Base-by-base conservation (phyloP, 2,113 vertebrate species). In the Burhinus bistriatus region DNA sequence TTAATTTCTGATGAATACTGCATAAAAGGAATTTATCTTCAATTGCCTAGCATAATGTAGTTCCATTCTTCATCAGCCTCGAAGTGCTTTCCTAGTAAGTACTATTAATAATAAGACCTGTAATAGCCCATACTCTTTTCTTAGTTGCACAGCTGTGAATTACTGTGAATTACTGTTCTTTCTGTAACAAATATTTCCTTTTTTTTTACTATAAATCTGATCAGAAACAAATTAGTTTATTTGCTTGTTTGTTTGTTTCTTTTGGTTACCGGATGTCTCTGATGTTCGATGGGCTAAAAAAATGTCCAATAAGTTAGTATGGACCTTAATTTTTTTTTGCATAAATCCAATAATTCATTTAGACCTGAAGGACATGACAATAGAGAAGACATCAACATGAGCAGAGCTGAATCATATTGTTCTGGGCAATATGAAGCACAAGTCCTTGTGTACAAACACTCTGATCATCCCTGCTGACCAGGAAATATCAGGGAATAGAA, bases 291-390 rank as follows among this genome's bases (percentile, higher is more conserved):
- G 13, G 7, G 4, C 7, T 62, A 85, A 91, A 68, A 5, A 22
- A 71, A 13, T 22, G 11, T 15, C 30, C 13, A 15, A 3, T 15
- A 44, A 57, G 1, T 55, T 52, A 72, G 27, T 17, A 13, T 17
- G 9, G 8, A 36, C 3, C 7, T 68, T 4, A 29, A 0, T 1
- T 18, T 47, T 68, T 58, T 16, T 58, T 78, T 42, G 8, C 21
- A 61, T 32, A 80, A 85, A 72, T 69, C n/a, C 13, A 76, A 7
- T 29, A 68, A 45, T 83, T 79, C 4, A 29, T 65, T 71, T 59
- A 30, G 76, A 64, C 7, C 4, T 36, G 36, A 88, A 52, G 11
- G 9, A 40, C 19, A 42, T 11, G 10, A 29, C 11, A 66, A 11
- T 7, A 8, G 3, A 54, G 12, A 81, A 77, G 11, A 66, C 9